Conservation (phyloP, 2,113 vertebrate species). For the Poeciliopsis turrubarensis region DNA sequence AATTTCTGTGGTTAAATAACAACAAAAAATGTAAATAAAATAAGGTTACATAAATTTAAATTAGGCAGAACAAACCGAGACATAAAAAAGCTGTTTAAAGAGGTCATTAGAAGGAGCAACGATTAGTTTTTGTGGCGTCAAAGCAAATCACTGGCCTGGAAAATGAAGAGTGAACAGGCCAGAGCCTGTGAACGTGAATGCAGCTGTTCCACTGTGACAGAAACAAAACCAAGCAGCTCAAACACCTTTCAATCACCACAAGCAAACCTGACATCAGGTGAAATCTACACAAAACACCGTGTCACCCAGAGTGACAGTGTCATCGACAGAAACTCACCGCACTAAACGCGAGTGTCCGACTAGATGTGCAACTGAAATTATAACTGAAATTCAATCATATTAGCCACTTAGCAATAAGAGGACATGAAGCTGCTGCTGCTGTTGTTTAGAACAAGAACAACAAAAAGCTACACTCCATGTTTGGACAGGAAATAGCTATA, state of each 20-base stretch:
- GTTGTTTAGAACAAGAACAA: constrained; percentile 8
- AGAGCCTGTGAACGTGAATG: too few relatives aligned
- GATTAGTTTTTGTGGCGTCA: constrained; percentile 9
- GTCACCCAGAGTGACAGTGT: constrained; percentile 11
- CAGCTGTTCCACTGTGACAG: neutral
- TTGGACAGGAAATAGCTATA: neutral
- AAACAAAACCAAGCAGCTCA: constrained; percentile 16
- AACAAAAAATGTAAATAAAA: too few relatives aligned
- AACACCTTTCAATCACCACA: constrained; percentile 39
- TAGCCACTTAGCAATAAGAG: constrained; percentile 20
- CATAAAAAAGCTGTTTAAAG: constrained; percentile 20
- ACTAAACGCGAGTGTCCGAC: neutral
- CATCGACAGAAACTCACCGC: constrained; percentile 2
- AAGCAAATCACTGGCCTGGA: constrained; percentile 14
- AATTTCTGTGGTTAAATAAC: too few relatives aligned
- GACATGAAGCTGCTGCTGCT: constrained; percentile 1
- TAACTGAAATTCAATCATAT: neutral
- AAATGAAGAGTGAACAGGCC: constrained; percentile 15
- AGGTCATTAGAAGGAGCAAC: constrained; percentile 8
- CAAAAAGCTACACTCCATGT: neutral
- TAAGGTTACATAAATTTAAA: neutral
- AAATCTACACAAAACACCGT: constrained; percentile 16
- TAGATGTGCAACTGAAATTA: neutral
- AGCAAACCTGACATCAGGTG: constrained; percentile 40
- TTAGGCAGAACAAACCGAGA: constrained; percentile 21